Evolutionary conservation across 2,797 vertebrate species (phyloP).

Genomic region (Vipera ursinii): DNA sequence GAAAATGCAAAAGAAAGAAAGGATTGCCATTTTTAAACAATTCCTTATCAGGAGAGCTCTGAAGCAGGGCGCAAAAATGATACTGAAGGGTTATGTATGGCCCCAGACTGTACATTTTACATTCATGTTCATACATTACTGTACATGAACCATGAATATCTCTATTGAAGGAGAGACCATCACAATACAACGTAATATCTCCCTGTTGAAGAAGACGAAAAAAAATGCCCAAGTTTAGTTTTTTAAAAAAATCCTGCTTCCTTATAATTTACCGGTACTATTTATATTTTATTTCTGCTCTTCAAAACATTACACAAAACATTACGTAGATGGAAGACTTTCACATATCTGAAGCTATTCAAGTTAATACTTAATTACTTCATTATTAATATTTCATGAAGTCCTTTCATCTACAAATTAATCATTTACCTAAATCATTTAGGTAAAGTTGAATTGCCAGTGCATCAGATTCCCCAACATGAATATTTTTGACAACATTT

Average conservation of each 20-base stretch:
- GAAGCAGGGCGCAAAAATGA: background rate
- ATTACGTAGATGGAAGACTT: background rate
- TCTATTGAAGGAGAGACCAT: background rate
- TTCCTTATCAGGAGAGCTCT: background rate
- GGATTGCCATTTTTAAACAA: background rate
- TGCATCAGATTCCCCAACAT: background rate
- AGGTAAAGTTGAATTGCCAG: background rate
- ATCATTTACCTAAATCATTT: too few species aligned
- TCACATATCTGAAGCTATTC: background rate
- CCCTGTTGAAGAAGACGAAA: background rate
- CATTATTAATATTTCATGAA: background rate
- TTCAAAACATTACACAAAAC: background rate
- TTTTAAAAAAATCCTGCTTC: background rate
- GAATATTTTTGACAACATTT: background rate
- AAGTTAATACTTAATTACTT: background rate
- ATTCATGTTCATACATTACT: background rate
- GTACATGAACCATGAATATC: too few species aligned
- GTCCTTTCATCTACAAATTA: background rate
- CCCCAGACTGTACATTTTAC: background rate
- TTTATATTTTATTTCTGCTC: background rate
- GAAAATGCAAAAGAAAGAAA: background rate
- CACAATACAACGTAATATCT: too few species aligned
- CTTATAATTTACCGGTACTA: background rate
- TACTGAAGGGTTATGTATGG: background rate
- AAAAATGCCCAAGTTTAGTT: background rate